Base-by-base conservation (phyloP, 2,113 vertebrate genomes). In the Lamprologus tigripictilis region DNA sequence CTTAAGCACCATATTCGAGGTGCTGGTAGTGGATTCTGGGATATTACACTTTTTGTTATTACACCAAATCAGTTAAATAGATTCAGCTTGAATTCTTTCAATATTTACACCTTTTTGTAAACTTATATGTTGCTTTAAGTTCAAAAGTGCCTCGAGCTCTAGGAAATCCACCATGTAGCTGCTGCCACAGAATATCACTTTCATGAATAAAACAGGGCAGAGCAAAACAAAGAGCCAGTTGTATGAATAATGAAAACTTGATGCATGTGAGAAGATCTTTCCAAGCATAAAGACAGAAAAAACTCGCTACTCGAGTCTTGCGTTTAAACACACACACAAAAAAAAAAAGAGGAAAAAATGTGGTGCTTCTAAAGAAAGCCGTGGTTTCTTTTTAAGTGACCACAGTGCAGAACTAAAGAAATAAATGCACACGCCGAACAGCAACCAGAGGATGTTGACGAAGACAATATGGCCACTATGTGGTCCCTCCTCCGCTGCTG, bases 161-260 rank as follows among this genome's bases (percentile, higher is more conserved):
- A 17, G 17, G 9, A 89, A 40, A 87, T 80, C 23, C 61, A 87
- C 66, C 76, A 81, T 55, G 66, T 73, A 71, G 71, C 88, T 87
- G 90, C 79, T 85, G 84, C 81, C 58, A 63, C 82, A 88, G 84
- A 91, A 92, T 49, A 80, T 81, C 85, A 86, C 90, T 90, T 84
- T 81, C 85, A 93, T 94, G 89, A 95, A 96, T 94, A 94, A 93
- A 93, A 89, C 68, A 89, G 81, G 10, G 47, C 84, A 47, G 83
- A 78, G 68, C 84, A 90, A 93, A 93, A 94, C 87, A 94, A 92
- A 91, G 85, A 89, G 91, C 82, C 23, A 10, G 89, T 49, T 89
- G 85, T 93, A 96, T 95, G 89, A 96, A 95, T 95, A 94, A 96
- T 95, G 81, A 89, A 95, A 94, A 92, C n/a, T 83, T 79, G 89